Evolutionary conservation across 2,888 invertebrate species (phyloP).

Genomic region (Trilocha varians): DNA sequence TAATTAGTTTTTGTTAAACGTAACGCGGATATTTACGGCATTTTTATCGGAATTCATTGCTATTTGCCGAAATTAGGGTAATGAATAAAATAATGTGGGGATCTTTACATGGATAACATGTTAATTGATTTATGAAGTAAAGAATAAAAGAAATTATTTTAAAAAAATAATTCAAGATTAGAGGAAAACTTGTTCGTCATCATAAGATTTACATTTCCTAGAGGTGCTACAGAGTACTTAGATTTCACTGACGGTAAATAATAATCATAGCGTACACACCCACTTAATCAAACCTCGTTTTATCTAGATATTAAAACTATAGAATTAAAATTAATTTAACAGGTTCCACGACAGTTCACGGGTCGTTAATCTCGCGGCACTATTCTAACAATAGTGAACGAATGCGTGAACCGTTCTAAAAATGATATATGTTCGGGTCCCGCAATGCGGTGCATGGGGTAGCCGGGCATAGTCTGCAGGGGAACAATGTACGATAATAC

Average conservation of each 20-base stretch:
- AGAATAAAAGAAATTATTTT: no score
- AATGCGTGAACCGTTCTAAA: slow-evolving; percentile 59
- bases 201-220: no score
- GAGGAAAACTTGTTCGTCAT: no score
- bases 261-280: no score
- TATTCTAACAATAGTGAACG: slow-evolving; percentile 49
- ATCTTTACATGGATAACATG: no score
- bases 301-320: neutral
- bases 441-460: slow-evolving; percentile 70
- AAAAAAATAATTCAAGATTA: no score
- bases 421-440: slow-evolving; percentile 61
- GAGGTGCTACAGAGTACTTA: no score
- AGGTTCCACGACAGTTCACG: slow-evolving; percentile 17
- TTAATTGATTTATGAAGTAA: no score
- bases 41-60: neutral
- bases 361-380: slow-evolving; percentile 49
- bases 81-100: no score
- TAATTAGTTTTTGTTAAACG: neutral
- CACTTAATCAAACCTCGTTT: neutral
- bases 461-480: slow-evolving; percentile 15
- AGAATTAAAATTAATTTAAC: neutral
- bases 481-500: neutral
- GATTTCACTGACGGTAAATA: no score
- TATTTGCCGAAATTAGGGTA: no score
- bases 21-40: neutral